Percentiles rank a stretch among this genome's conserved stretches.
Conservation (phyloP, 2,797 vertebrate species). For the Taeniopygia guttata region DNA sequence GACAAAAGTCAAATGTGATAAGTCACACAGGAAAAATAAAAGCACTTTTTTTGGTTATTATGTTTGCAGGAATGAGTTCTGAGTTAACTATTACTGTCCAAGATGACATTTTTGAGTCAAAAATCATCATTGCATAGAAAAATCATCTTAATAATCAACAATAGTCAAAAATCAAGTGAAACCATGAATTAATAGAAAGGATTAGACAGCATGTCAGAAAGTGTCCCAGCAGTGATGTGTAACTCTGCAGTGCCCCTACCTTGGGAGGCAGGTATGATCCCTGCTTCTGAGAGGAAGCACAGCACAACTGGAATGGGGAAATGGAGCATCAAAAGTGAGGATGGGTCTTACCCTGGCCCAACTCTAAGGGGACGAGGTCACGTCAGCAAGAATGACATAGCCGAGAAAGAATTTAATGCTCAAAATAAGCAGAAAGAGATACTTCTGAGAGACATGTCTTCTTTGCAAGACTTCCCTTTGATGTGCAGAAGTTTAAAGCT, state of each 20-base stretch:
- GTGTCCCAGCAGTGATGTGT: rapidly evolving
- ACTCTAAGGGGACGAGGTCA: neutral
- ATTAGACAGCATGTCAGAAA: neutral
- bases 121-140: neutral
- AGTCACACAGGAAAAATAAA: neutral
- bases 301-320: neutral
- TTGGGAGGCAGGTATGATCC: neutral
- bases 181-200: neutral
- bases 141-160: neutral
- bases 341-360: neutral
- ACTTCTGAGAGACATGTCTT: neutral
- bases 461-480: neutral
- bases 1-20: neutral
- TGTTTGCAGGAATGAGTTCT: neutral
- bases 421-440: neutral
- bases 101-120: neutral
- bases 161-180: neutral
- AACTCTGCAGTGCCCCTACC: neutral
- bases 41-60: rapidly evolving
- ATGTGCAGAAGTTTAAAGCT: neutral
- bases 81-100: neutral
- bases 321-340: neutral
- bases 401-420: neutral
- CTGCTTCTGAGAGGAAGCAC: neutral
- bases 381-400: neutral